A percentile compares a stretch with the other conserved stretches of the same genome.
phyloP scores from a whole-genome alignment of 2,113 vertebrate species.

The Crotalus horridus region DNA sequence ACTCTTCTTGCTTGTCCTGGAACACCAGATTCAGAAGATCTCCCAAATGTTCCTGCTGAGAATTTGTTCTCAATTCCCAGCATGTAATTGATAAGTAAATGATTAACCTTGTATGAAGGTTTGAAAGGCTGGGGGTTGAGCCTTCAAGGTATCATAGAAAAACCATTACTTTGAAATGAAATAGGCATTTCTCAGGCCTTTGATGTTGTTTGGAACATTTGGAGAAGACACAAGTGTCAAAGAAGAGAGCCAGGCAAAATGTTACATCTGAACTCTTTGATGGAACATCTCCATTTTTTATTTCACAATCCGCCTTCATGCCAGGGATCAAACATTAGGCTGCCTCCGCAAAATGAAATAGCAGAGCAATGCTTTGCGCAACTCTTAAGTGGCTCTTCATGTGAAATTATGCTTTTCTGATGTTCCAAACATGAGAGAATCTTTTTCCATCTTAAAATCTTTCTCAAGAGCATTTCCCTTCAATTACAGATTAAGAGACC shows the following conservation, averaged over 20 bases:
- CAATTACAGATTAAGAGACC: background rate
- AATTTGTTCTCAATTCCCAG: background rate
- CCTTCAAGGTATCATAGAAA: background rate
- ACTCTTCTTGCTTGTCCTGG: background rate
- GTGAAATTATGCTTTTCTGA: background rate
- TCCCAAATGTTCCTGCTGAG: background rate
- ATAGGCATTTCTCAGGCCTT: background rate
- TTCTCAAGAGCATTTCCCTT: background rate
- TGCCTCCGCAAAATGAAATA: background rate
- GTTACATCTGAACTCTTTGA: background rate
- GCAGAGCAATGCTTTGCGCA: background rate
- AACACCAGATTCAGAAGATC: background rate
- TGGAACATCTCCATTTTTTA: background rate
- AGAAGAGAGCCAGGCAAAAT: background rate
- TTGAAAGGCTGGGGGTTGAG: background rate
- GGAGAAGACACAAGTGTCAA: background rate
- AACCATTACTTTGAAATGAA: background rate
- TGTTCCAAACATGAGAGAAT: background rate
- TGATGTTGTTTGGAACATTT: background rate
- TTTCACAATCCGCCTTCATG: background rate
- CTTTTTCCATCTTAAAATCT: background rate
- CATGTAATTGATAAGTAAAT: background rate
- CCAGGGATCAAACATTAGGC: background rate
- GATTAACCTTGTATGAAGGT: background rate
- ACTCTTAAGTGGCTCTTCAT: background rate